Conservation (phyloP, 2,113 vertebrate species). For the Coturnix japonica region DNA sequence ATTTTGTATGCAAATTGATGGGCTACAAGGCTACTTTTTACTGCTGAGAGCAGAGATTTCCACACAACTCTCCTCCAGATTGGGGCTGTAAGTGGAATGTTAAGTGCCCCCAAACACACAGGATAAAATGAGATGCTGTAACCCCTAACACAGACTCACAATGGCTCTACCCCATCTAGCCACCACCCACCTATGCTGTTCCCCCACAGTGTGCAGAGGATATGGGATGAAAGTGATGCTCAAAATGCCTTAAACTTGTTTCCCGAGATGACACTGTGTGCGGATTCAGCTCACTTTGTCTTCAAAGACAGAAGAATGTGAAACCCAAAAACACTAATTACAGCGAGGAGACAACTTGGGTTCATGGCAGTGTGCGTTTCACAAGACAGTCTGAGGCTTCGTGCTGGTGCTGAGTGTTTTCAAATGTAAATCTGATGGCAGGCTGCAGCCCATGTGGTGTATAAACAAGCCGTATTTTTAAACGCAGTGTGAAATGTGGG, state of each 20-base stretch:
- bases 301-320: background rate
- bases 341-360: background rate
- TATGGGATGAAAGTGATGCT: background rate
- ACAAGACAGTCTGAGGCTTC: background rate
- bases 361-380: background rate
- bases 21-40: background rate
- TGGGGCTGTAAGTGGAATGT: background rate
- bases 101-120: background rate
- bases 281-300: background rate
- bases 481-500: constrained; percentile 12
- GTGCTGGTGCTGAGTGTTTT: constrained; percentile 7
- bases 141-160: background rate
- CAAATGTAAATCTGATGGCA: background rate
- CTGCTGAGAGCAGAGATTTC: background rate
- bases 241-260: background rate
- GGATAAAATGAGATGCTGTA: background rate
- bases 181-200: background rate
- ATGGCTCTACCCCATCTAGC: background rate
- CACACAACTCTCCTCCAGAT: background rate
- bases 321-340: background rate
- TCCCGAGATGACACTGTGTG: background rate
- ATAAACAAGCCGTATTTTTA: constrained; percentile 35
- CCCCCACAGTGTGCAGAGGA: background rate
- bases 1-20: background rate
- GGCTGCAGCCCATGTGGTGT: constrained; percentile 9